Conservation (phyloP, 2,797 vertebrate species). For the Ctenopoma multispine region DNA sequence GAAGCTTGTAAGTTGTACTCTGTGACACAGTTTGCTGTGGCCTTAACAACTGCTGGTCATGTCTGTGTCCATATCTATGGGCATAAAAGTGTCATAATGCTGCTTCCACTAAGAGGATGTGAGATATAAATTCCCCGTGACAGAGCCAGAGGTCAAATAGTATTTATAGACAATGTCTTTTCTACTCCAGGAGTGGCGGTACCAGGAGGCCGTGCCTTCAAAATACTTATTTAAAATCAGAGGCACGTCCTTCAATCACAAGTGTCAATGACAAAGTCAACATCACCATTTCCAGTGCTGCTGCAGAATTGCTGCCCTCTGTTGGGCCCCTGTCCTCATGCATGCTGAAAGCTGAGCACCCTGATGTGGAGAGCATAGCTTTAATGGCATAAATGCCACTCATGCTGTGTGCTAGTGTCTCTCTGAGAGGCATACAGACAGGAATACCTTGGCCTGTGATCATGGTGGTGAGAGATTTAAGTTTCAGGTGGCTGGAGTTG, state of each 20-base stretch:
- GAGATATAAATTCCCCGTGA: not conserved
- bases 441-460: conserved; percentile 77
- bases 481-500: conserved; percentile 78
- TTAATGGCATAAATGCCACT: conserved; percentile 66
- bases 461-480: conserved; percentile 70
- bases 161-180: not conserved
- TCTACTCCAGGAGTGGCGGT: not conserved
- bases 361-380: conserved; percentile 57
- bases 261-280: conserved; percentile 13
- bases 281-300: conserved; percentile 20
- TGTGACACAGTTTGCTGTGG: conserved; percentile 48
- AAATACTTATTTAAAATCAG: not conserved
- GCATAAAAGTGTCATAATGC: conserved; percentile 49
- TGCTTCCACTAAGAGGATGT: not conserved
- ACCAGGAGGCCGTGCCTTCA: not conserved
- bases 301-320: conserved; percentile 76
- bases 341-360: conserved; percentile 60
- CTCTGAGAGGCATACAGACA: conserved; percentile 64
- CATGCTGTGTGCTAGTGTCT: conserved; percentile 59
- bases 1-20: conserved; percentile 65
- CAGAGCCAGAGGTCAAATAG: conserved; percentile 6
- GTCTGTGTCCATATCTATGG: conserved; percentile 41
- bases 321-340: conserved; percentile 56
- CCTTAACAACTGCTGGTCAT: conserved; percentile 32
- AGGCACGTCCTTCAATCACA: conserved; percentile 9